A percentile compares a stretch with the other conserved stretches of the same genome.
These are phyloP conservation scores for Upupa epops DNA, from an alignment of 2,113 vertebrate genomes.

Conservation along the genomic window DNA sequence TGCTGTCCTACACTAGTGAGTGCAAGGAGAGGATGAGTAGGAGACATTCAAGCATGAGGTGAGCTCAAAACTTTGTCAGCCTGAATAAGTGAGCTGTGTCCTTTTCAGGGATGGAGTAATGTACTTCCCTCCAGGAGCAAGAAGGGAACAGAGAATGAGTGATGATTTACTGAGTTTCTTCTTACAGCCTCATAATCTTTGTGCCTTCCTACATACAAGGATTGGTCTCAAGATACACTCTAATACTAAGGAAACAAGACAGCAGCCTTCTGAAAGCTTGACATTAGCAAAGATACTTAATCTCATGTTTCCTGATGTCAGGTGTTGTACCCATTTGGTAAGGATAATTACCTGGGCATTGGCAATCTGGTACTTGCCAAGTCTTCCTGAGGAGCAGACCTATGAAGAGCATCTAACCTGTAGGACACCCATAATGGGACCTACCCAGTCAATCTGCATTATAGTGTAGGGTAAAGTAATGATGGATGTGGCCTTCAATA, in stretches of 20 bases:
- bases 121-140: background rate
- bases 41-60: background rate
- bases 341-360: background rate
- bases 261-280: background rate
- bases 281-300: background rate
- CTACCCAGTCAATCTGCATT: background rate
- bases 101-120: background rate
- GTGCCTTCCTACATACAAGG: background rate
- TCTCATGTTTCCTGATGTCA: background rate
- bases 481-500: background rate
- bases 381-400: background rate
- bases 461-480: background rate
- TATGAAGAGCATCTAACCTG: background rate
- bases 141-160: background rate
- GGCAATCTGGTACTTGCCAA: background rate
- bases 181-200: background rate
- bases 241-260: background rate
- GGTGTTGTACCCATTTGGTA: fast-evolving
- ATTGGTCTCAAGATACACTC: background rate
- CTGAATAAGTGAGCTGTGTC: background rate
- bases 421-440: background rate
- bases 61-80: background rate
- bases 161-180: background rate
- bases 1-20: background rate
- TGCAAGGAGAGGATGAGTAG: background rate